Evolutionary conservation across 2,113 vertebrate species (phyloP), one percentile per base, ranked within the genome.

Genomic region (Gymnobelideus leadbeateri): DNA sequence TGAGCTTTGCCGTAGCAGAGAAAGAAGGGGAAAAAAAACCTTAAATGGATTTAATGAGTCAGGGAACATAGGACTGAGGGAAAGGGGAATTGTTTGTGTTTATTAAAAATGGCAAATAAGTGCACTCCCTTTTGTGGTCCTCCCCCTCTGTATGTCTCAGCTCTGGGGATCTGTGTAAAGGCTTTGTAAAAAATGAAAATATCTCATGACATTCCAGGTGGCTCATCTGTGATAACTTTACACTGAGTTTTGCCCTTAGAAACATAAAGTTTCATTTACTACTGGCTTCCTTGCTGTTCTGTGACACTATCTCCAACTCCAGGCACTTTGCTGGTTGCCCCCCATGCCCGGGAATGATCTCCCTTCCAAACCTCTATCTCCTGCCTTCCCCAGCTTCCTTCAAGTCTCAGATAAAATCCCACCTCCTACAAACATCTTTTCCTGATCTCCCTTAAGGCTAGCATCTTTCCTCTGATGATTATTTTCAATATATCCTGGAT

Each of bases 41-140:
- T 98, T 96, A 98, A 98, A 97, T 98, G 98, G 96, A 98, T 98
- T 98, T 98, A 98, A 98, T 98, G 97, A 98, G 94, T 96, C 97
- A 98, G 97, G 96, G 98, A 98, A 98, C 97, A 97, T 89, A 96
- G 96, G 97, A 91, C 49, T 95, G 91, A 93, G 97, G 97, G 96
- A 94, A 97, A 98, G 61, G 97, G 95, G 97, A 98, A 98, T 98
- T 98, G 98, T 93, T 98, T 98, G 97, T 97, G 97, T 98, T 98
- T 98, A 98, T 98, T 98, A 98, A 98, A 98, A 98, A 98, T 95
- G 95, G 97, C 96, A 98, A 98, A 98, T 97, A 97, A 98, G 94
- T 96, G 98, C 98, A 97, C 95, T 98, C 89, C 93, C 95, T 96
- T 91, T 96, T 97, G 95, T 94, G 94, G 96, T 95, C 98, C 98